These are phyloP conservation scores for Enteromius radiatus DNA, from an alignment of 2,797 vertebrate species.

Conservation along the genomic window DNA sequence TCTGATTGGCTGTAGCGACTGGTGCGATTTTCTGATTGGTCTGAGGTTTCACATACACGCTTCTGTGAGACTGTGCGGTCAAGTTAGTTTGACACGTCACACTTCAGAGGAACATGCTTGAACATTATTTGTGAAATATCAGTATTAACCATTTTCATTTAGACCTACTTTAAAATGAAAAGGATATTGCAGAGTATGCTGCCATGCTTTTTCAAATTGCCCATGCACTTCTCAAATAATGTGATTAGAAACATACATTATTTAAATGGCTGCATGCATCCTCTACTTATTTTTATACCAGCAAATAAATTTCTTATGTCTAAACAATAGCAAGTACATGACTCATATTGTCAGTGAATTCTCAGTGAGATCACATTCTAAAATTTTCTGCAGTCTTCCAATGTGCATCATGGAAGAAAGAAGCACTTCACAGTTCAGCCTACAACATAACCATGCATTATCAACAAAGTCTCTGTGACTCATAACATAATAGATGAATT, in stretches of 20 bases:
- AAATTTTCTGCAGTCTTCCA: background rate
- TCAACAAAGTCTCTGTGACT: conserved; percentile 9
- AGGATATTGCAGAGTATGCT: background rate
- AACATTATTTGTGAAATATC: background rate
- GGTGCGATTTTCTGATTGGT: conserved; percentile 68
- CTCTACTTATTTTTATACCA: background rate
- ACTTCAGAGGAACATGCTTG: background rate
- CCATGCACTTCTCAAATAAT: background rate
- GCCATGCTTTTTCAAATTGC: background rate
- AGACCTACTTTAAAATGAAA: background rate
- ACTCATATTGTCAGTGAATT: background rate
- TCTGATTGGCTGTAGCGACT: conserved; percentile 67
- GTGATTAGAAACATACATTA: background rate
- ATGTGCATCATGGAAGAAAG: background rate
- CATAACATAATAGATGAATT: background rate
- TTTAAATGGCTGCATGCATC: background rate
- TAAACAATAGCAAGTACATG: conserved; percentile 4
- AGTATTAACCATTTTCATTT: background rate
- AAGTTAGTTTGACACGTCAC: conserved; percentile 68
- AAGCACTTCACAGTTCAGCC: conserved; percentile 3
- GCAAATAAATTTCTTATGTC: background rate
- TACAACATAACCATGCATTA: background rate
- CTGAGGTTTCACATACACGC: rapidly evolving
- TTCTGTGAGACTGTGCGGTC: background rate
- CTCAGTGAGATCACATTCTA: background rate